Evolutionary conservation across 23 tunicate species (phyloP).

Genomic region (Styela plicata): DNA sequence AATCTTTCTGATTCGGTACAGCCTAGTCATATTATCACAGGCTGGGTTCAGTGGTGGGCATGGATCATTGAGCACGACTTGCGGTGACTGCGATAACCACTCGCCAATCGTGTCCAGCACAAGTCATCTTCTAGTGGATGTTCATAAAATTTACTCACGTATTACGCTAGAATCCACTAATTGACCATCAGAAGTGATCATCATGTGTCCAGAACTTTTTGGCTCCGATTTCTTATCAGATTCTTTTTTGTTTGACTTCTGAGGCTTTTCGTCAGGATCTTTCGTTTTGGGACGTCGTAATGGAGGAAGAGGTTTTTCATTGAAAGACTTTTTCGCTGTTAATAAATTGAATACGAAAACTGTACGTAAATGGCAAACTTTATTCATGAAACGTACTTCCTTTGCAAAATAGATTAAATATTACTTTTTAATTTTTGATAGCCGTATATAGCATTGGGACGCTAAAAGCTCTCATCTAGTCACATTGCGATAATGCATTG

Average conservation of each 20-base stretch:
- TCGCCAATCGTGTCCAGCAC: too few relatives aligned
- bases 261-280: not conserved
- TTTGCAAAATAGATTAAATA: too few relatives aligned
- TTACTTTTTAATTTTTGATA: too few relatives aligned
- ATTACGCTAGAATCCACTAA: not conserved
- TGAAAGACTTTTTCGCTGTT: constrained; percentile 10
- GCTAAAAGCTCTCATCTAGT: too few relatives aligned
- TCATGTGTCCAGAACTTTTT: not conserved
- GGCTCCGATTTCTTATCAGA: not conserved
- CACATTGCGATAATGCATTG: too few relatives aligned
- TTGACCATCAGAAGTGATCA: constrained; percentile 3
- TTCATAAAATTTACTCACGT: not conserved
- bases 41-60: too few relatives aligned
- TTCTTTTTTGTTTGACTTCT: not conserved
- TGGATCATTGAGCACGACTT: too few relatives aligned
- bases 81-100: too few relatives aligned
- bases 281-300: not conserved
- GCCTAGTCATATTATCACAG: too few relatives aligned
- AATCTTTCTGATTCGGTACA: too few relatives aligned
- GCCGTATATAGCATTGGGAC: too few relatives aligned
- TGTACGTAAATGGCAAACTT: not conserved
- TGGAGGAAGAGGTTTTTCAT: constrained; percentile 6
- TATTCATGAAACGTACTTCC: not conserved
- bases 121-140: too few relatives aligned
- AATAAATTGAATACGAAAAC: not conserved